A percentile compares a stretch with the other conserved stretches of the same genome.
phyloP scores from a whole-genome alignment of 2,888 invertebrate species.

The Lasioglossum morio region DNA sequence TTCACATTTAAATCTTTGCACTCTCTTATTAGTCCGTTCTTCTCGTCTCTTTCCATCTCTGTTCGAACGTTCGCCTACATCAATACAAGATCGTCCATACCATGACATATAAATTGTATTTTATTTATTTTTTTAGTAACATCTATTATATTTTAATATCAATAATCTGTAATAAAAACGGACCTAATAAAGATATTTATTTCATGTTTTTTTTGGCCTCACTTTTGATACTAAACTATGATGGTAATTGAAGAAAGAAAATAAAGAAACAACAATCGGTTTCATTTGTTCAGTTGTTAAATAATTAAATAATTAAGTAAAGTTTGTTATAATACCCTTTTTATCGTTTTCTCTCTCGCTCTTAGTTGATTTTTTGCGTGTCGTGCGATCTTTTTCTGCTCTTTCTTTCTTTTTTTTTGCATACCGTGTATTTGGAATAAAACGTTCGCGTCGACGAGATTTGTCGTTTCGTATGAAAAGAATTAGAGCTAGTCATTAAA shows the following conservation, averaged over 20 bases:
- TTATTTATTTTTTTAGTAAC: conserved; percentile 70
- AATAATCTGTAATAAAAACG: conserved; percentile 80
- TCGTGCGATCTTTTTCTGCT: background rate
- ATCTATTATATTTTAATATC: conserved; percentile 78
- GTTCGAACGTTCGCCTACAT: conserved; percentile 19
- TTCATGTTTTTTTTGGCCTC: conserved; percentile 82
- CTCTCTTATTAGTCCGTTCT: background rate
- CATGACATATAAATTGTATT: conserved; percentile 75
- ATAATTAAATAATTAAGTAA: conserved; percentile 72
- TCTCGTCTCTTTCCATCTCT: conserved; percentile 8
- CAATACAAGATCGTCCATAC: conserved; percentile 70
- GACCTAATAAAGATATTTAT: conserved; percentile 80
- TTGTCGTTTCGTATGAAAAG: conserved; percentile 32
- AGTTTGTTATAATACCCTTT: conserved; percentile 65
- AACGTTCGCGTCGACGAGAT: conserved; percentile 29
- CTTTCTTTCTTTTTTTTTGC: background rate
- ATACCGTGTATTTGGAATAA: conserved; percentile 18
- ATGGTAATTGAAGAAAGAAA: conserved; percentile 69
- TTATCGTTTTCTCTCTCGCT: conserved; percentile 18
- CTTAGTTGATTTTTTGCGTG: conserved; percentile 23
- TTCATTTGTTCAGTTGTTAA: conserved; percentile 52
- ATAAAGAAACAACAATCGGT: conserved; percentile 62
- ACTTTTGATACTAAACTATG: conserved; percentile 72
- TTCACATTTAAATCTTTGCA: conserved; percentile 11
- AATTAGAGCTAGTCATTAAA: conserved; percentile 51